Percentiles rank a stretch among this genome's conserved stretches.
Conservation (phyloP, 2,113 vertebrate species). For the Cryptomyrus ogoouensis region DNA sequence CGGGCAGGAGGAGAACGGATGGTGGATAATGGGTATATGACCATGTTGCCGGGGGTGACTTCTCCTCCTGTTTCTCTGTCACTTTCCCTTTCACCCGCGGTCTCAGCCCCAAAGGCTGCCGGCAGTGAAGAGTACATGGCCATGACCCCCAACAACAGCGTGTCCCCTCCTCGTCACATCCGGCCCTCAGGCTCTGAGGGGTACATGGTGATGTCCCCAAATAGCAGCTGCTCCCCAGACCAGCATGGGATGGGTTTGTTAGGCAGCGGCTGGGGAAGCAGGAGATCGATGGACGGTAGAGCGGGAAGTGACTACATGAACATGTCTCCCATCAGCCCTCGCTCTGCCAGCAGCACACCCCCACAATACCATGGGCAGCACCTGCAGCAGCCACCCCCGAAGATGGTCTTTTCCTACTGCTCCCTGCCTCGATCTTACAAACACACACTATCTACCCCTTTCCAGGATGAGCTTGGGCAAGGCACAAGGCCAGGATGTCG, state of each 20-base stretch:
- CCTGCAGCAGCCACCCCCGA: constrained; percentile 47
- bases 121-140: constrained; percentile 66
- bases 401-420: constrained; percentile 63
- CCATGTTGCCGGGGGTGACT: constrained; percentile 65
- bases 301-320: constrained; percentile 66
- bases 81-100: constrained; percentile 52
- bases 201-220: constrained; percentile 72
- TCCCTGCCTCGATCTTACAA: constrained; percentile 65
- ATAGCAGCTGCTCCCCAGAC: constrained; percentile 64
- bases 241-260: constrained; percentile 43
- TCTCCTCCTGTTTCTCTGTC: constrained; percentile 57
- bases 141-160: constrained; percentile 62
- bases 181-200: constrained; percentile 53
- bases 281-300: constrained; percentile 53
- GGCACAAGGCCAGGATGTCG: constrained; percentile 44
- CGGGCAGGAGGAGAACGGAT: constrained; percentile 20
- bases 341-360: constrained; percentile 58
- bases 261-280: constrained; percentile 50
- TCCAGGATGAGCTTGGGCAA: constrained; percentile 59
- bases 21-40: constrained; percentile 63
- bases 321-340: constrained; percentile 65
- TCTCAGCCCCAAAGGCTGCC: constrained; percentile 39
- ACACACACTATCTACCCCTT: constrained; percentile 55
- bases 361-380: constrained; percentile 60
- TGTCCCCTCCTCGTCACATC: constrained; percentile 64